phyloP scores from a whole-genome alignment of 2,113 vertebrate genomes.

The Sebastes fasciatus region DNA sequence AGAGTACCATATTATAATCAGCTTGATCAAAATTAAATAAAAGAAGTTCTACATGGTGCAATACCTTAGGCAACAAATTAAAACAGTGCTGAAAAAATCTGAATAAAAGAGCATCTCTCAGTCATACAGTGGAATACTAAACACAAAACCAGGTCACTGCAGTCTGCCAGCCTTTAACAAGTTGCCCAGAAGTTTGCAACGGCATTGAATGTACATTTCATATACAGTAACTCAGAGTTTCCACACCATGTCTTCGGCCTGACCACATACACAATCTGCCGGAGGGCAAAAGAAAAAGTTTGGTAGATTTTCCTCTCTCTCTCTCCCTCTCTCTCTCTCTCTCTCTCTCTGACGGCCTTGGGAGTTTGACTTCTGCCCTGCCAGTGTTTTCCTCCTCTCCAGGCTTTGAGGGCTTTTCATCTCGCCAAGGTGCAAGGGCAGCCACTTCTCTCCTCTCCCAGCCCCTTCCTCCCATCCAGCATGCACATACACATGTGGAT shows the following conservation, averaged over 20 bases:
- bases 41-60: background rate
- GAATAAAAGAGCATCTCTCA: background rate
- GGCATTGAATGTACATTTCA: constrained; percentile 51
- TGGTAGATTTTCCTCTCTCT: constrained; percentile 61
- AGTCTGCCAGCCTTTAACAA: constrained; percentile 30
- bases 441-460: constrained; percentile 73
- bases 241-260: constrained; percentile 54
- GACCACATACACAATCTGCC: constrained; percentile 67
- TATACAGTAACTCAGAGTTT: constrained; percentile 64
- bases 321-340: constrained; percentile 37
- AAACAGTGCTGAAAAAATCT: background rate
- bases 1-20: background rate
- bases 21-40: background rate
- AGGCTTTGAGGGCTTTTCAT: constrained; percentile 82
- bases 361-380: constrained; percentile 84
- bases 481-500: constrained; percentile 58
- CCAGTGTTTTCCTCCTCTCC: constrained; percentile 76
- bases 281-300: constrained; percentile 74
- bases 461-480: constrained; percentile 55
- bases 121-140: background rate
- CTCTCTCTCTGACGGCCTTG: constrained; percentile 54
- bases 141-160: constrained; percentile 32
- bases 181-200: constrained; percentile 53
- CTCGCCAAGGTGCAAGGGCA: constrained; percentile 82
- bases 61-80: background rate